Percentiles rank a stretch among this genome's conserved stretches.
These are phyloP conservation scores for Ptilorrhoa leucosticta DNA, from an alignment of 2,113 vertebrate species.

Conservation along the genomic window DNA sequence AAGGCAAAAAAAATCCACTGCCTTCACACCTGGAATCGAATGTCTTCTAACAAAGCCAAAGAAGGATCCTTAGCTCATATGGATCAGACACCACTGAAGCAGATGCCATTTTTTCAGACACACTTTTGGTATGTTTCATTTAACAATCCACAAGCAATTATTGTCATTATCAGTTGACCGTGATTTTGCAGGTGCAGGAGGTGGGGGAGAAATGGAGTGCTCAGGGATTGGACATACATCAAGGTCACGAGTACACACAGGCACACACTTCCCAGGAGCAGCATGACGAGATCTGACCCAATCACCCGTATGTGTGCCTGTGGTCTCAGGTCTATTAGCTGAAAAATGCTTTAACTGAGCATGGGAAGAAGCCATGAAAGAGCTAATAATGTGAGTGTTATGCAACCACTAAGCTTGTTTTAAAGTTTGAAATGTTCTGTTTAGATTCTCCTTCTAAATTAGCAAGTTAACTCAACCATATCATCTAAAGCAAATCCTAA, in stretches of 20 bases:
- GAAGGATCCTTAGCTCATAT: not conserved
- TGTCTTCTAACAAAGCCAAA: not conserved
- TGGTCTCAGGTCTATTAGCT: not conserved
- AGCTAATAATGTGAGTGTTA: constrained; percentile 7
- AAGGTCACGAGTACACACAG: constrained; percentile 10
- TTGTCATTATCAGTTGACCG: not conserved
- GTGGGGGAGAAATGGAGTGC: not conserved
- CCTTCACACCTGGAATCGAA: not conserved
- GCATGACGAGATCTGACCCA: not conserved
- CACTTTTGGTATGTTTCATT: not conserved
- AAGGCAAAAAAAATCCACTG: not conserved
- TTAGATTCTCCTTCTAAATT: not conserved
- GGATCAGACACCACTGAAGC: not conserved
- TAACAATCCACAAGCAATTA: not conserved
- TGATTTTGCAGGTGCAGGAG: constrained; percentile 4
- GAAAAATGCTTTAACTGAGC: not conserved
- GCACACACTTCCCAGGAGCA: not conserved
- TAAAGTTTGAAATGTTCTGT: constrained; percentile 1
- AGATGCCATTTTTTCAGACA: not conserved
- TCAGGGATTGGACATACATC: not conserved
- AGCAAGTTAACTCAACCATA: not conserved
- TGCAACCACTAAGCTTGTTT: constrained; percentile 13
- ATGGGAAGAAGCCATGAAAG: not conserved
- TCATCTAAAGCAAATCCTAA: not conserved
- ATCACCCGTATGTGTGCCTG: not conserved